Evolutionary conservation across 2,888 invertebrate genomes (phyloP), one percentile per base, ranked within the genome.

Genomic region (Morpho deidamia): DNA sequence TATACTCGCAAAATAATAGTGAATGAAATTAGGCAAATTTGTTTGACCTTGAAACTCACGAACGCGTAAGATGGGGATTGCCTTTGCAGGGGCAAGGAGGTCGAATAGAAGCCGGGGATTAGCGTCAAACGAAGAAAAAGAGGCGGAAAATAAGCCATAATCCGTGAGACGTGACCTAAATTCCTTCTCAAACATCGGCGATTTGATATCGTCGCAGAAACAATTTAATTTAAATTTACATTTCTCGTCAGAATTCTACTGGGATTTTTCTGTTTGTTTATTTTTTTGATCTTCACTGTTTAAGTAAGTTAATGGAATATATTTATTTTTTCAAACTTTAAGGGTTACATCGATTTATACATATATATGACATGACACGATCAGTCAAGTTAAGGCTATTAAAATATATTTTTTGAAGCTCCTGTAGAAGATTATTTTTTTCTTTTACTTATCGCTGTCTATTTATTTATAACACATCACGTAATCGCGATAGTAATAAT

Each of bases 71-170:
- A 65, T 58, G 64, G 62, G 64, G 63, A 65, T 63, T 65, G 68
- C 66, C 63, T 49, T 42, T 42, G 69, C 57, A 61, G 63, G 69
- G 70, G 70, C 58, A 65, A 67, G 68, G 70, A 74, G 75, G 74
- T 68, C 72, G 79, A 82, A 83, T 82, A 81, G 78, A 78, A 72
- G 81, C 76, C 81, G 80, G 87, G 86, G 49, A 87, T 86, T 85
- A 85, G 76, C 83, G 83, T 80, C 86, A 83, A 85, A 85, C 85
- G 86, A 83, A 85, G 85, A 87, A 84, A 86, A 86, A 85, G 83
- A 80, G 80, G 81, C 82, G 77, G 78, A 81, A 80, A 87, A 49
- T 85, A 84, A 85, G 81, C 80, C 83, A 81, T 86, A 87, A 87
- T 87, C 86, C 86, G 76, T 65, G 77, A 81, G 80, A 86, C 88